phyloP scores from a whole-genome alignment of 2,113 vertebrate genomes.

The Bubo blakistoni region DNA sequence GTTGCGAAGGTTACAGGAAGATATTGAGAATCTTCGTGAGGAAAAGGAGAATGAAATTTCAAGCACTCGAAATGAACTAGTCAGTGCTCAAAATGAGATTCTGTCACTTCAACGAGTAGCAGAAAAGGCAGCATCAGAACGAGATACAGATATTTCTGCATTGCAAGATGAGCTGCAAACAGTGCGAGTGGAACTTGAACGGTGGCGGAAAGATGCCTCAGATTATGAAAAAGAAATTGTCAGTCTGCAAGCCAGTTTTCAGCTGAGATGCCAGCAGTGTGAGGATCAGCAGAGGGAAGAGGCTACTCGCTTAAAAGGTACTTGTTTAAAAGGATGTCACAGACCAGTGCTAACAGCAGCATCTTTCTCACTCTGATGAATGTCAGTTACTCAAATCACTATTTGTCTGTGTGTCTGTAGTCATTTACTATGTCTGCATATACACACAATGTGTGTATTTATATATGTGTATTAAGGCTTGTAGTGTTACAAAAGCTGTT shows the following conservation, averaged over 20 bases:
- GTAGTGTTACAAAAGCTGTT: not conserved
- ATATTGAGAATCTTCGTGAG: conserved; percentile 89
- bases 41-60: conserved; percentile 90
- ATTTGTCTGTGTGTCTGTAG: not conserved
- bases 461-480: not conserved
- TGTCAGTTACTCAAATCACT: not conserved
- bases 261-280: conserved; percentile 79
- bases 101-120: conserved; percentile 86
- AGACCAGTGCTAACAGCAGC: not conserved
- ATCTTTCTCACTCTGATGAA: not conserved
- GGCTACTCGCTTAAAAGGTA: conserved; percentile 82
- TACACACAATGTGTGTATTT: fast-evolving
- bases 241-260: conserved; percentile 84
- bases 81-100: conserved; percentile 90
- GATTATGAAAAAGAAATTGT: conserved; percentile 88
- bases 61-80: conserved; percentile 83
- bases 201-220: conserved; percentile 83
- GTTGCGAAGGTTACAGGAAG: conserved; percentile 83
- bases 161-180: conserved; percentile 83
- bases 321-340: not conserved
- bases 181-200: conserved; percentile 85
- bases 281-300: conserved; percentile 80
- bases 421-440: not conserved
- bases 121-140: conserved; percentile 80
- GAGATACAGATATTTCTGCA: conserved; percentile 84